Conservation (phyloP, 1,140 invertebrate species). For the Teleopsis dalmanni region DNA sequence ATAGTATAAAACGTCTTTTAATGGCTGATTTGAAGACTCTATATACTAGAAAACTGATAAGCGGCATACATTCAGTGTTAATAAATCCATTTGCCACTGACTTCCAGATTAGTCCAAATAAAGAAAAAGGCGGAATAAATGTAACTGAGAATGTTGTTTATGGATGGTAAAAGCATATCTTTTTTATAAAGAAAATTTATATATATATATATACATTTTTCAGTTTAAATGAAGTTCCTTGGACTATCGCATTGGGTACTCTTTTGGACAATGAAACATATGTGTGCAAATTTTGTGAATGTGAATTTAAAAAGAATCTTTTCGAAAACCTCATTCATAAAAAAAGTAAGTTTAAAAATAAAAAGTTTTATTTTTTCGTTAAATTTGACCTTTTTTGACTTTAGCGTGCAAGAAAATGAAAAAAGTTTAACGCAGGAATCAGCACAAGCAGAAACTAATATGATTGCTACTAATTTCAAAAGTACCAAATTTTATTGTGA, state of each 20-base stretch:
- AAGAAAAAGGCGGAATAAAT: constrained; percentile 74
- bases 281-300: constrained; percentile 51
- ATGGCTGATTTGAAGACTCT: constrained; percentile 72
- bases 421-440: not conserved
- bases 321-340: constrained; percentile 52
- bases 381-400: not conserved
- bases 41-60: constrained; percentile 50
- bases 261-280: constrained; percentile 49
- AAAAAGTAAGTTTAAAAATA: constrained; percentile 16
- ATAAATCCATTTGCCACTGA: constrained; percentile 65
- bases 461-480: not conserved
- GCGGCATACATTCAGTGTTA: constrained; percentile 42
- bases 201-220: not conserved
- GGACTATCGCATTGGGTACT: constrained; percentile 52
- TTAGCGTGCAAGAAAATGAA: not conserved
- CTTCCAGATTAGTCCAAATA: constrained; percentile 52
- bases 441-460: not conserved
- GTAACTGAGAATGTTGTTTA: constrained; percentile 77
- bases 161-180: constrained; percentile 78
- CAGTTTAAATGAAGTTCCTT: constrained; percentile 51
- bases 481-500: constrained; percentile 57
- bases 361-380: not conserved
- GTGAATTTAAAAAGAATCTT: constrained; percentile 48
- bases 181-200: constrained; percentile 16
- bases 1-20: constrained; percentile 74